Conservation (phyloP, 2,797 vertebrate genomes). For the Syngnathus rostellatus region DNA sequence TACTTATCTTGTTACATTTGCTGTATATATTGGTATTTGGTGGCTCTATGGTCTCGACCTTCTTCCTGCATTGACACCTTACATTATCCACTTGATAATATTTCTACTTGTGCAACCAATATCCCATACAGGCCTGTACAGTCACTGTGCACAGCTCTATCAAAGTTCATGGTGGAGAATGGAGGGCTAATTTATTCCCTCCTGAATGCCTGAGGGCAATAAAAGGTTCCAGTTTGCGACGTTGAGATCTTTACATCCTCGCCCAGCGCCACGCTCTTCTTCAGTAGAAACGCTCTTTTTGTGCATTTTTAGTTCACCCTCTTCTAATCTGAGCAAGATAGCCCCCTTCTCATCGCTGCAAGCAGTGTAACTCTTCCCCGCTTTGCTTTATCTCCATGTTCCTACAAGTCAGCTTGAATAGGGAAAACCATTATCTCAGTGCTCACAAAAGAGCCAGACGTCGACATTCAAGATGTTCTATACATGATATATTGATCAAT, state of each 20-base stretch:
- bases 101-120: background rate
- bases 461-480: slow-evolving; percentile 88
- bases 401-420: slow-evolving; percentile 91
- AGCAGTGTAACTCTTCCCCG: slow-evolving; percentile 79
- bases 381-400: slow-evolving; percentile 91
- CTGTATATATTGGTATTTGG: background rate
- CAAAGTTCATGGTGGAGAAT: slow-evolving; percentile 29
- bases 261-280: slow-evolving; percentile 39
- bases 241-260: slow-evolving; percentile 55
- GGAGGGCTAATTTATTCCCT: slow-evolving; percentile 41
- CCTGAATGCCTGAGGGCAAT: slow-evolving; percentile 53
- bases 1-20: no score
- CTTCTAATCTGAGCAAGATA: slow-evolving; percentile 77
- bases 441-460: slow-evolving; percentile 87
- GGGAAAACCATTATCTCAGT: slow-evolving; percentile 87
- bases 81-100: background rate
- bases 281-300: slow-evolving; percentile 59
- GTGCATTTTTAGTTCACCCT: slow-evolving; percentile 66
- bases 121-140: background rate
- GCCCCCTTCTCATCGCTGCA: slow-evolving; percentile 71
- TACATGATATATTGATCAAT: slow-evolving; percentile 96
- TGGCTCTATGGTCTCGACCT: background rate
- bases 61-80: no score
- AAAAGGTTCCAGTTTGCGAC: slow-evolving; percentile 48
- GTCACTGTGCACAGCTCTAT: slow-evolving; percentile 35